Conservation (phyloP, 2,113 vertebrate genomes). For the Colinus virginianus region DNA sequence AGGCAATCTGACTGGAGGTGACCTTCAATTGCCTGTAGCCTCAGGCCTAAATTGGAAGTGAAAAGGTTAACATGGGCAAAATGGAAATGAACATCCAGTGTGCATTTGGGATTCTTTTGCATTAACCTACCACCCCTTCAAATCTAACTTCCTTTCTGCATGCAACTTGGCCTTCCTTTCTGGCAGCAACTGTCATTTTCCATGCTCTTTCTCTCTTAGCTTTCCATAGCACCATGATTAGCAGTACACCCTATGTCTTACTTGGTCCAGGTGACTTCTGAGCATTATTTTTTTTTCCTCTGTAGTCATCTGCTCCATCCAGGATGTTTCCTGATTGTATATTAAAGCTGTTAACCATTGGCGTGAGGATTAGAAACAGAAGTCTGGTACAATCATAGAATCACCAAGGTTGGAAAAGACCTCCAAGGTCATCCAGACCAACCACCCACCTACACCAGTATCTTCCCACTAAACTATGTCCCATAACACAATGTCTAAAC, state of each 20-base stretch:
- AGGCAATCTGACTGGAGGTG: not conserved
- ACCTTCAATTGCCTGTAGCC: not conserved
- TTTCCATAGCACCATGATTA: rapidly evolving
- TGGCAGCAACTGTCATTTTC: not conserved
- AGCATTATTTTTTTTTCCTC: not conserved
- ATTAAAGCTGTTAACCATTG: not conserved
- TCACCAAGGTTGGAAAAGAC: no score
- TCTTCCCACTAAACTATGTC: no score
- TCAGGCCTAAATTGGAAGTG: not conserved
- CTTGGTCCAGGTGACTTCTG: not conserved
- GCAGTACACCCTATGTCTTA: not conserved
- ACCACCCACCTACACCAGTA: no score
- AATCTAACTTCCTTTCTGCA: not conserved
- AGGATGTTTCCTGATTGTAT: not conserved
- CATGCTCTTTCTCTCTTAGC: not conserved
- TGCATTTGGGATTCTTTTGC: not conserved
- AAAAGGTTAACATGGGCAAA: not conserved
- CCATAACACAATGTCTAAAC: no score
- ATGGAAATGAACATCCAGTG: not conserved
- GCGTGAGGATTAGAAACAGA: not conserved
- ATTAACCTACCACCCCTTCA: not conserved
- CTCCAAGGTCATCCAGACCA: no score
- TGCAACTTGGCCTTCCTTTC: no score
- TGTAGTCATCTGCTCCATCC: not conserved
- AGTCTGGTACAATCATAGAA: not conserved